phyloP scores from a whole-genome alignment of 2,888 invertebrate genomes.

The Deroplatys truncata region DNA sequence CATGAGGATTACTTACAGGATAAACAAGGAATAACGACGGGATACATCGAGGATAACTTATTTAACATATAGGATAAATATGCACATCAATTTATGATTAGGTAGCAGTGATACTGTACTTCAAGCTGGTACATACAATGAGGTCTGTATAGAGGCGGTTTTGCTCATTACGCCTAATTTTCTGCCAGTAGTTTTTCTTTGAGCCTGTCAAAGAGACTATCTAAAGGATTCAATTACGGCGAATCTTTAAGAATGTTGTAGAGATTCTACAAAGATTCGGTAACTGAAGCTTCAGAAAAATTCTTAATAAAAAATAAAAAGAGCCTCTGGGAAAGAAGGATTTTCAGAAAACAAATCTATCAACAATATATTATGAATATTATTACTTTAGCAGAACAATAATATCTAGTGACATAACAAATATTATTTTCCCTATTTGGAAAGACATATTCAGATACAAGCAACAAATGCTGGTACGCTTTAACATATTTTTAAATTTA shows the following conservation, averaged over 20 bases:
- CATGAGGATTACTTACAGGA: neutral
- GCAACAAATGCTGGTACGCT: neutral
- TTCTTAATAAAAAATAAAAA: neutral
- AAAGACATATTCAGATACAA: neutral
- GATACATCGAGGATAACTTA: neutral
- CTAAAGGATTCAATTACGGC: neutral
- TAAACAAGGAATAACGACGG: neutral
- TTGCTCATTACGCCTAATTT: neutral
- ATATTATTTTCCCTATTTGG: neutral
- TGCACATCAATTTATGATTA: neutral
- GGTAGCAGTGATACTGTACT: neutral
- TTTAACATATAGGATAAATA: neutral
- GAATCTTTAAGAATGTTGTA: neutral
- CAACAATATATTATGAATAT: neutral
- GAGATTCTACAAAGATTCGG: neutral
- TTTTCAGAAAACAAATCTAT: neutral
- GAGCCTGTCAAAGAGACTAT: neutral
- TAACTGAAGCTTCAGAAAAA: neutral
- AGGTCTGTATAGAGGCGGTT: neutral
- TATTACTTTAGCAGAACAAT: neutral
- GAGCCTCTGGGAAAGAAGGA: neutral
- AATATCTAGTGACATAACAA: neutral
- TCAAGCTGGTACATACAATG: neutral
- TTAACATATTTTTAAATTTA: neutral
- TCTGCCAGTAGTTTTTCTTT: no score